Conservation (phyloP, 1,140 invertebrate genomes). For the Conopomorpha cramerella region DNA sequence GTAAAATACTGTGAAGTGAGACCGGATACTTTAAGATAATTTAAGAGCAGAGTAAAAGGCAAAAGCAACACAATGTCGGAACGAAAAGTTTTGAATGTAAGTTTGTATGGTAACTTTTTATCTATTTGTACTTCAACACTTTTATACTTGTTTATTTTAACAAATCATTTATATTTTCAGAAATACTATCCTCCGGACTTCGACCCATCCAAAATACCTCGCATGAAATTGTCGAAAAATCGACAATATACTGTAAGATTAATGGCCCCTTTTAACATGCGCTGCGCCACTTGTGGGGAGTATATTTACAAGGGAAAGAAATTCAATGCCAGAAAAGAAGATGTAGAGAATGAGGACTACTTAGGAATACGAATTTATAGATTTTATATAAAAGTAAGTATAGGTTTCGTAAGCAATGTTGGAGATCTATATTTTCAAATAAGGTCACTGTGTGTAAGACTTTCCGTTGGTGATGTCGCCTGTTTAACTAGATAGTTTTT, state of each 20-base stretch:
- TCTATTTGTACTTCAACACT: too few species aligned
- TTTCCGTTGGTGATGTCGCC: too few species aligned
- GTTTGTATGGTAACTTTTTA: slow-evolving; percentile 34
- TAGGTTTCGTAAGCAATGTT: too few species aligned
- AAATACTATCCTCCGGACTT: slow-evolving; percentile 99
- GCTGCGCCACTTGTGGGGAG: slow-evolving; percentile 97
- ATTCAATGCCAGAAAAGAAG: slow-evolving; percentile 98
- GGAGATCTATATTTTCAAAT: too few species aligned
- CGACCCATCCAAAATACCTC: slow-evolving; percentile 98
- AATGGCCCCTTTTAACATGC: slow-evolving; percentile 99
- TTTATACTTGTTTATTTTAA: too few species aligned
- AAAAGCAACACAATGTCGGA: too few species aligned
- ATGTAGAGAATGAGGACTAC: slow-evolving; percentile 97
- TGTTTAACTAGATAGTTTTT: too few species aligned
- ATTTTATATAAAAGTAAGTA: slow-evolving; percentile 83
- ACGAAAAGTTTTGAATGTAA: slow-evolving; percentile 90
- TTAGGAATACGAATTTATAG: slow-evolving; percentile 97
- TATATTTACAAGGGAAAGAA: slow-evolving; percentile 99
- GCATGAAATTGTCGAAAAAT: slow-evolving; percentile 93
- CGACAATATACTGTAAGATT: slow-evolving; percentile 93
- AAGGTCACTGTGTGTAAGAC: too few species aligned
- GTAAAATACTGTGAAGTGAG: too few species aligned
- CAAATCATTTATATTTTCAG: slow-evolving; percentile 59
- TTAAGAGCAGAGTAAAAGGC: too few species aligned
- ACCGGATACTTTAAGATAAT: too few species aligned